Conservation (phyloP, 2,888 invertebrate genomes). For the Azorinus chamasolen region DNA sequence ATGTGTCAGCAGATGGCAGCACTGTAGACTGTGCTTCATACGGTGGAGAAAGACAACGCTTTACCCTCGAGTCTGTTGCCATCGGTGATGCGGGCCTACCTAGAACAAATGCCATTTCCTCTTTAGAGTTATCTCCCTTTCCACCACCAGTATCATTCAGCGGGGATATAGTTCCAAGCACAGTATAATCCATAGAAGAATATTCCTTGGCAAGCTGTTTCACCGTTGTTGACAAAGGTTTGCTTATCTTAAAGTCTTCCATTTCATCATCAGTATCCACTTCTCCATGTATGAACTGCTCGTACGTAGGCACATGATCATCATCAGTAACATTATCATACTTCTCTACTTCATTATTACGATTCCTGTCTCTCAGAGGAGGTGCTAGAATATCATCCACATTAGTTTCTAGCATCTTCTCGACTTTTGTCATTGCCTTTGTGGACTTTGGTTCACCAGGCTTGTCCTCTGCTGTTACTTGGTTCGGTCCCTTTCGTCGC, state of each 20-base stretch:
- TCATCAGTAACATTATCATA: conserved; percentile 56
- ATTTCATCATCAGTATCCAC: conserved; percentile 16
- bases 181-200: conserved; percentile 74
- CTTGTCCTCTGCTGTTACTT: conserved; percentile 29
- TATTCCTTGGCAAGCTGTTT: conserved; percentile 35
- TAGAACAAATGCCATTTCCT: conserved; percentile 79
- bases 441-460: background rate
- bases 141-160: conserved; percentile 58
- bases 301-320: conserved; percentile 57
- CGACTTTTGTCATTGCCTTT: conserved; percentile 8
- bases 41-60: conserved; percentile 58
- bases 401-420: conserved; percentile 23
- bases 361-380: conserved; percentile 55
- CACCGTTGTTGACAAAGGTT: conserved; percentile 12
- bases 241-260: conserved; percentile 12
- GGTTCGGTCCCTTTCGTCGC: conserved; percentile 12
- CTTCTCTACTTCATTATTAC: conserved; percentile 50
- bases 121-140: conserved; percentile 50
- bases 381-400: conserved; percentile 54
- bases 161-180: conserved; percentile 78
- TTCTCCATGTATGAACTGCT: conserved; percentile 51
- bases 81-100: conserved; percentile 73
- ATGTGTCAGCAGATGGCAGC: conserved; percentile 39
- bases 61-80: conserved; percentile 25
- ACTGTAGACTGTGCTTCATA: conserved; percentile 46